These are phyloP conservation scores for Clitarchus hookeri DNA, from an alignment of 2,888 invertebrate genomes.

Conservation along the genomic window DNA sequence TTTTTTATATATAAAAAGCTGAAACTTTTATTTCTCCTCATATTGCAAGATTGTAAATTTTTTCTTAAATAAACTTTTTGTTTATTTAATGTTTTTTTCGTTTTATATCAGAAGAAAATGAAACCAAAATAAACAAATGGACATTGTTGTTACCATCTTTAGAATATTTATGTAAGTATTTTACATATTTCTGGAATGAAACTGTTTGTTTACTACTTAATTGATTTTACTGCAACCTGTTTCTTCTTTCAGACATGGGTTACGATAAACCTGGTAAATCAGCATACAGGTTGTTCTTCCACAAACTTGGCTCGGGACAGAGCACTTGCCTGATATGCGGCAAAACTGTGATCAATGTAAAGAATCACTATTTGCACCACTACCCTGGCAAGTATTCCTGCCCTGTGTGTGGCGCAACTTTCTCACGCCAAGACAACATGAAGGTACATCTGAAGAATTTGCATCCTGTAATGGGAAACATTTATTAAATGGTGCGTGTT, in stretches of 20 bases:
- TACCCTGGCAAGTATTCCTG: slow-evolving; percentile 65
- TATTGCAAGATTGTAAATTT: neutral
- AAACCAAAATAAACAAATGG: neutral
- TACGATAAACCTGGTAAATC: neutral
- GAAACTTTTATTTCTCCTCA: neutral
- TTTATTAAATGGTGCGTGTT: neutral
- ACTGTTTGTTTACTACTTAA: neutral
- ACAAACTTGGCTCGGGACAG: neutral
- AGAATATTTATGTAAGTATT: neutral
- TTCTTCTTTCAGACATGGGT: neutral
- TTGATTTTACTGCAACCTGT: neutral
- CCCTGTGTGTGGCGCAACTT: slow-evolving; percentile 62
- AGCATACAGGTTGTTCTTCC: neutral
- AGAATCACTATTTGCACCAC: slow-evolving; percentile 66
- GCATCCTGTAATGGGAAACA: slow-evolving; percentile 51
- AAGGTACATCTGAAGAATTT: slow-evolving; percentile 63
- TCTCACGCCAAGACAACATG: slow-evolving; percentile 63
- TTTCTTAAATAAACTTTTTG: neutral
- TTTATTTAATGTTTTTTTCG: neutral
- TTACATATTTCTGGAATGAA: neutral
- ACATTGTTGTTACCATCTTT: neutral
- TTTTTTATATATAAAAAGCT: too few relatives aligned
- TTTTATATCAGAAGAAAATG: neutral
- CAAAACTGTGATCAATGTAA: slow-evolving; percentile 65
- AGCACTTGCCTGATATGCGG: slow-evolving; percentile 60